Base-by-base conservation (phyloP, 2,888 invertebrate genomes). In the Aplocera efformata region DNA sequence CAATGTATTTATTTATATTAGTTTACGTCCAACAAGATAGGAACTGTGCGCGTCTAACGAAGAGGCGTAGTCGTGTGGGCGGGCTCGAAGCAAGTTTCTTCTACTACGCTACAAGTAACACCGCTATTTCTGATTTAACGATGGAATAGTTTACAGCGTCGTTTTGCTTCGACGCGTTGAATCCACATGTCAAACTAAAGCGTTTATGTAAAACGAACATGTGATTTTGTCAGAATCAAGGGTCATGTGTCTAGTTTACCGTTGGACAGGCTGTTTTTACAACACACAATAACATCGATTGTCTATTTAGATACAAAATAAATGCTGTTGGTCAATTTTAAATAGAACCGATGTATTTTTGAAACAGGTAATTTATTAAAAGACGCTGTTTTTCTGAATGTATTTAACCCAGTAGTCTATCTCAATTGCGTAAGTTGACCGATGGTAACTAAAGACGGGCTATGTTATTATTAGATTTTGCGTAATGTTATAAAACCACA, bases 51-150 rank as follows among this genome's bases (percentile, higher is more conserved):
- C 60, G 64, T 58, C 67, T 67, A 74, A 75, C 69, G 76, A 75
- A 75, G 73, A 78, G 81, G 81, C 79, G 80, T 68, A 64, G 55
- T 63, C 60, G 69, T 70, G 84, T 83, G 77, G 84, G 83, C 75
- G 79, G 79, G 67, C 67, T 64, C 57, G 54, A 62, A 82, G 75
- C 82, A 60, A 72, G 83, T 82, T 81, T 72, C 72, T 71, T 72
- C 70, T 71, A 80, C 77, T 75, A 79, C 71, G 75, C 56, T 72
- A 78, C 79, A 69, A 79, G 75, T 63, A 62, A 66, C 71, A 76
- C 77, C 72, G 76, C 80, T 79, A 76, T 71, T 63, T 63, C 68
- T 68, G 69, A 72, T 67, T 65, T 65, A 67, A 72, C 63, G 63
- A 66, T 56, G 56, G 52, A 65, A 62, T 64, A 63, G 60, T 59